Evolutionary conservation across 2,888 invertebrate genomes (phyloP).

Genomic region (Ditula angustiorana): DNA sequence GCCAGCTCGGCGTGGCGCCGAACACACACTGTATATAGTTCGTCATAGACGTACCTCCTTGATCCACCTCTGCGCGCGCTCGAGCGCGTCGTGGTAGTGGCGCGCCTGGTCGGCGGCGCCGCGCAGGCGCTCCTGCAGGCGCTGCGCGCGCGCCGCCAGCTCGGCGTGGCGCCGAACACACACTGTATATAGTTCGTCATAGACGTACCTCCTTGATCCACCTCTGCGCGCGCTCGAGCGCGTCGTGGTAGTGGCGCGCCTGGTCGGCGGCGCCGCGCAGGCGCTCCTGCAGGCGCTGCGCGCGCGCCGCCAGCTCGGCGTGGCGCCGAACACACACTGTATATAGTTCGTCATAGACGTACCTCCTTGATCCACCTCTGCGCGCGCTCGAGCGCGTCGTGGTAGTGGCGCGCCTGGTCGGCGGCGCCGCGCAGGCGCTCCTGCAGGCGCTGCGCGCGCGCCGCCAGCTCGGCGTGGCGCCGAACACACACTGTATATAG

Average conservation of each 20-base stretch:
- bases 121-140: constrained; percentile 92
- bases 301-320: constrained; percentile 92
- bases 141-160: constrained; percentile 92
- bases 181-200: too few species aligned
- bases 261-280: constrained; percentile 90
- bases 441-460: constrained; percentile 92
- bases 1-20: constrained; percentile 93
- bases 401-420: constrained; percentile 85
- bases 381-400: constrained; percentile 93
- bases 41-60: constrained; percentile 87
- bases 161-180: constrained; percentile 94
- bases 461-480: constrained; percentile 92
- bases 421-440: constrained; percentile 93
- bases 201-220: constrained; percentile 90
- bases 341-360: neutral
- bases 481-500: too few species aligned
- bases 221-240: constrained; percentile 91
- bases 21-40: too few species aligned
- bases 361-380: constrained; percentile 91
- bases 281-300: constrained; percentile 93
- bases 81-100: constrained; percentile 92
- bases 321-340: too few species aligned
- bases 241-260: constrained; percentile 89
- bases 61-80: constrained; percentile 92
- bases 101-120: constrained; percentile 87